Base-by-base conservation (phyloP, 2,888 invertebrate species). In the Platerodrilus igneus region DNA sequence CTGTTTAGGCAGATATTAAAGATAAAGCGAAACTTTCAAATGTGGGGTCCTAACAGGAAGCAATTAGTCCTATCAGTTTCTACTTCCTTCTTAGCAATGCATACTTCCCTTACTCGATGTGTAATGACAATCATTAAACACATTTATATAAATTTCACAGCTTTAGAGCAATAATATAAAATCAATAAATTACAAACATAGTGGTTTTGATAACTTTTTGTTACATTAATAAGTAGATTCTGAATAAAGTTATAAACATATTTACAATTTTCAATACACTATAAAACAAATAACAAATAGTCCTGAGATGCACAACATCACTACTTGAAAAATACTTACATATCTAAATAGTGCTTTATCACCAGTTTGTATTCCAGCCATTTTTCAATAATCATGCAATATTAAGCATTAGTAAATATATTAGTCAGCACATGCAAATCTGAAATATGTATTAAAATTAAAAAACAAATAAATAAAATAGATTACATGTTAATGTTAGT, bases 361-460 rank as follows among this genome's bases (percentile, higher is more conserved):
- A 14, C 10, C 14, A 20, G 17, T 19, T 26, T 26, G 5, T 6
- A 10, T 16, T 3, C 16, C n/a, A 10, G 30, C 15, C 35, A 40
- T 35, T 18, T 33, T 34, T 27, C 4, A 6, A 7, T 6, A 16
- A 25, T 25, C 40, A 40, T 44, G 38, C 30, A 37, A 11, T n/a
- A n/a, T 26, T 41, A 43, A 31, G 26, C 25, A 23, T 48, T 44
- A 42, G 41, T 29, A 44, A 29, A 41, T 31, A 46, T 50, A 31
- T 41, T 41, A 51, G 47, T 53, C 43, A 54, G 49, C 44, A 45
- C 61, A 64, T 64, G 64, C 64, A 63, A 55, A 59, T 60, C 64
- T 64, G 61, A 59, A 64, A 64, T 47, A 36, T 45, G 54, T 53
- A 52, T 48, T 45, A 45, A 45, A 32, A 36, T 9, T 30, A 22